Evolutionary conservation across 2,797 vertebrate genomes (phyloP).

Genomic region (Trachurus trachurus): DNA sequence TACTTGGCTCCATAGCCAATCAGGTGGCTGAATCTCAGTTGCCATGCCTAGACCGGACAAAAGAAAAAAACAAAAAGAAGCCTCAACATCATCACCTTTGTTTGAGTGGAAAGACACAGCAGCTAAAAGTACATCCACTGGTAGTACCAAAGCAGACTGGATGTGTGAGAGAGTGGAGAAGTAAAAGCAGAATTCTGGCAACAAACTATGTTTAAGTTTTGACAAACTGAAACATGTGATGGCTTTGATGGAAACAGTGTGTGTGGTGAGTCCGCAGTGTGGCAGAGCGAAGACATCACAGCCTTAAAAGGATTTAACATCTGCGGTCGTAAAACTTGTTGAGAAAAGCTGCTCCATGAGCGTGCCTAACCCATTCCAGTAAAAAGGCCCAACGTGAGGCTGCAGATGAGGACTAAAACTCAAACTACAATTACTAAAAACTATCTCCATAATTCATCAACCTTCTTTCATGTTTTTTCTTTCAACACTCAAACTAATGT

Average conservation of each 20-base stretch:
- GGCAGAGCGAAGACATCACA: conserved; percentile 3
- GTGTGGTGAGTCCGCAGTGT: conserved; percentile 15
- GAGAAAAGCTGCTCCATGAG: conserved; percentile 15
- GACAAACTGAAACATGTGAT: conserved; percentile 28
- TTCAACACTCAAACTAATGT: background rate
- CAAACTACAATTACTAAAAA: background rate
- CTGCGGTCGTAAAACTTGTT: conserved; percentile 44
- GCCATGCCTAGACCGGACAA: conserved; percentile 91
- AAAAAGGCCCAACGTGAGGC: background rate
- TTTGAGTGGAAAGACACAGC: background rate
- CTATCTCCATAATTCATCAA: background rate
- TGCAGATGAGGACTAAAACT: background rate
- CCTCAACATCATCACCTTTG: conserved; percentile 1
- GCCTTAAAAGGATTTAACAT: conserved; percentile 59
- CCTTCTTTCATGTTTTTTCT: background rate
- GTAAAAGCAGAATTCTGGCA: background rate
- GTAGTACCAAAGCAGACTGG: background rate
- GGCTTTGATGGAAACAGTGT: conserved; percentile 22
- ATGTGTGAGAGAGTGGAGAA: background rate
- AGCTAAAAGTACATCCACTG: background rate
- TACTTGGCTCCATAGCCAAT: conserved; percentile 98
- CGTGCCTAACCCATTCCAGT: background rate
- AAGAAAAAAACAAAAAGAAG: background rate
- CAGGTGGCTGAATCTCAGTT: conserved; percentile 97
- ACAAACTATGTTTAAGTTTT: background rate